A percentile compares a stretch with the other conserved stretches of the same genome.
phyloP scores from a whole-genome alignment of 2,888 invertebrate species.

The Euclidia mi region DNA sequence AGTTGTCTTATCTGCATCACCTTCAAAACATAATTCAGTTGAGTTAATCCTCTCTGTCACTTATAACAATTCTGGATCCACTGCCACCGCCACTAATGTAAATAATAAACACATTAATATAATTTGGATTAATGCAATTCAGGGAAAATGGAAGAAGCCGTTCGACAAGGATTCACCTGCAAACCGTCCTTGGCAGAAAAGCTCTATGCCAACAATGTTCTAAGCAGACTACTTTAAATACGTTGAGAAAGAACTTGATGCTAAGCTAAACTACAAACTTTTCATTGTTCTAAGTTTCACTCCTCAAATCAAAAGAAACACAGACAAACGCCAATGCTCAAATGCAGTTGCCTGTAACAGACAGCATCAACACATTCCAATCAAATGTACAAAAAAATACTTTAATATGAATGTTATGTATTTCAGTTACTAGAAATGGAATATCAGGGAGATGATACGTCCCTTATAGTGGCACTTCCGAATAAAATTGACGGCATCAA shows the following conservation, averaged over 20 bases:
- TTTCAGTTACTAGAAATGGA: slow-evolving; percentile 92
- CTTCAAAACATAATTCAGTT: too few species aligned
- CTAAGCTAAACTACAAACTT: slow-evolving; percentile 71
- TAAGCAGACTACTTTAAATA: slow-evolving; percentile 82
- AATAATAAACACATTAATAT: too few species aligned
- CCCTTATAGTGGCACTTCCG: slow-evolving; percentile 94
- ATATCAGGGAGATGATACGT: slow-evolving; percentile 92
- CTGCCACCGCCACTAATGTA: too few species aligned
- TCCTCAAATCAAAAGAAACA: too few species aligned
- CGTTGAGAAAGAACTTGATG: slow-evolving; percentile 71
- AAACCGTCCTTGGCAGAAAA: slow-evolving; percentile 91
- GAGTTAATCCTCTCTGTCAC: too few species aligned
- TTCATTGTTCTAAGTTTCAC: not conserved
- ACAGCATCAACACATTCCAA: too few species aligned
- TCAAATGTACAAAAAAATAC: too few species aligned
- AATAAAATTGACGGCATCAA: slow-evolving; percentile 91
- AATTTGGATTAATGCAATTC: not conserved
- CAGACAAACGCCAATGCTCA: too few species aligned
- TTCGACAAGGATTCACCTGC: slow-evolving; percentile 90
- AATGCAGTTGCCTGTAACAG: too few species aligned
- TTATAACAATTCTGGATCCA: too few species aligned
- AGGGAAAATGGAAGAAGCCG: slow-evolving; percentile 92
- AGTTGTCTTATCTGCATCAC: too few species aligned
- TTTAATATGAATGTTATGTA: too few species aligned
- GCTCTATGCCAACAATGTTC: slow-evolving; percentile 93